Evolutionary conservation across 2,888 invertebrate genomes (phyloP).

Genomic region (Drosophila hamatofila): DNA sequence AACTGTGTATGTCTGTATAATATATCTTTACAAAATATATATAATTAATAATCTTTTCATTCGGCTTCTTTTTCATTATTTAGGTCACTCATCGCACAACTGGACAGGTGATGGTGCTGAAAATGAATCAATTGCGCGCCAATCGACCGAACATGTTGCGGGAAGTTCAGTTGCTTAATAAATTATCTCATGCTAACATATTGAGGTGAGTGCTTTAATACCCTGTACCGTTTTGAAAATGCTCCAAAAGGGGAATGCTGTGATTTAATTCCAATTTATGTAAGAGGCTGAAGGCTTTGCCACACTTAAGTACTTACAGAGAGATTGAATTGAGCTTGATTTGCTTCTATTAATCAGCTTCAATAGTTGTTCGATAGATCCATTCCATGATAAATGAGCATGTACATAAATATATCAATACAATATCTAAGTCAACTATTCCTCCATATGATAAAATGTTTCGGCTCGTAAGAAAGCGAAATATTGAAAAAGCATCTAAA

Average conservation of each 20-base stretch:
- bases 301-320: not conserved
- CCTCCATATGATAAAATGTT: too few species aligned
- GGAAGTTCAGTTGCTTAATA: constrained; percentile 98
- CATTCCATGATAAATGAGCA: not conserved
- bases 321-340: not conserved
- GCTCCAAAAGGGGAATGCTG: not conserved
- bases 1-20: not conserved
- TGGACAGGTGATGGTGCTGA: constrained; percentile 97
- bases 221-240: not conserved
- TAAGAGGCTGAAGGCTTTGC: not conserved
- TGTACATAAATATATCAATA: too few species aligned
- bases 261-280: not conserved
- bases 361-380: not conserved
- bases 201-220: constrained; percentile 89
- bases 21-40: not conserved
- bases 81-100: constrained; percentile 97
- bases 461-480: too few species aligned
- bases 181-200: constrained; percentile 97
- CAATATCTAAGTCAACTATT: too few species aligned
- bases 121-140: constrained; percentile 97
- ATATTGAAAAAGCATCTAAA: too few species aligned
- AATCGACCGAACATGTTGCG: constrained; percentile 98
- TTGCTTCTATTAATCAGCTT: not conserved
- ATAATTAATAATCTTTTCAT: not conserved
- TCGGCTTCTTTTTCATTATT: constrained; percentile 77